Percentiles rank a stretch among this genome's conserved stretches.
Conservation (phyloP, 2,888 invertebrate genomes). For the Anoncus sp. region DNA sequence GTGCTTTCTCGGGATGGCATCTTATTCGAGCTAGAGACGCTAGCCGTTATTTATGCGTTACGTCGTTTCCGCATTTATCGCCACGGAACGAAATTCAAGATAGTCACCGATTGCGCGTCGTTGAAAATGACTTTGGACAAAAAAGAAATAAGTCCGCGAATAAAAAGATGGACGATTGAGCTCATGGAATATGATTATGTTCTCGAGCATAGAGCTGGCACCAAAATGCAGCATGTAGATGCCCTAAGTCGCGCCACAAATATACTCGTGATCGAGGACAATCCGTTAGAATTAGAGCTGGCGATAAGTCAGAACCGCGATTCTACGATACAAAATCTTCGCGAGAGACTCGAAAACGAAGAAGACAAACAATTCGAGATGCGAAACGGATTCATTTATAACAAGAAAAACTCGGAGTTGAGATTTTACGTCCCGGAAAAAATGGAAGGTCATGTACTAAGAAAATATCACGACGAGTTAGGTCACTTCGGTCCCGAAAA, state of each 20-base stretch:
- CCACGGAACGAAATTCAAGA: constrained; percentile 20
- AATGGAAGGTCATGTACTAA: constrained; percentile 47
- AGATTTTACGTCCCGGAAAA: constrained; percentile 61
- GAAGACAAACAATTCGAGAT: constrained; percentile 51
- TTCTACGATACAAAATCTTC: constrained; percentile 20
- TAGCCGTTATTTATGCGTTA: constrained; percentile 67
- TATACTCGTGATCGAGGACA: constrained; percentile 52
- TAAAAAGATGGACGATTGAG: constrained; percentile 71
- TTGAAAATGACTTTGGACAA: constrained; percentile 65
- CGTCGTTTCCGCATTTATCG: constrained; percentile 70
- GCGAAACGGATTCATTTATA: constrained; percentile 50
- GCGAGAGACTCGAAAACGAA: constrained; percentile 10
- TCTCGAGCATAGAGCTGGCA: constrained; percentile 67
- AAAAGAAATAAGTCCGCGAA: constrained; percentile 72
- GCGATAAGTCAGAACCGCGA: constrained; percentile 48
- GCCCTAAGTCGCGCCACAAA: constrained; percentile 63
- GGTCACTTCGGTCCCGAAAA: constrained; percentile 64
- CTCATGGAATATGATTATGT: constrained; percentile 69
- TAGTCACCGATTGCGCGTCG: background rate
- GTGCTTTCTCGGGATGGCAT: constrained; percentile 70
- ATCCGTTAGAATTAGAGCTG: constrained; percentile 54
- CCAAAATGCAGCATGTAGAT: constrained; percentile 71
- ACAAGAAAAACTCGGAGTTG: constrained; percentile 39
- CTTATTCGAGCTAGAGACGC: constrained; percentile 75
- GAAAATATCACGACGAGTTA: constrained; percentile 64